Evolutionary conservation across 2,113 vertebrate genomes (phyloP).

Genomic region (Phylloscopus trochilus): DNA sequence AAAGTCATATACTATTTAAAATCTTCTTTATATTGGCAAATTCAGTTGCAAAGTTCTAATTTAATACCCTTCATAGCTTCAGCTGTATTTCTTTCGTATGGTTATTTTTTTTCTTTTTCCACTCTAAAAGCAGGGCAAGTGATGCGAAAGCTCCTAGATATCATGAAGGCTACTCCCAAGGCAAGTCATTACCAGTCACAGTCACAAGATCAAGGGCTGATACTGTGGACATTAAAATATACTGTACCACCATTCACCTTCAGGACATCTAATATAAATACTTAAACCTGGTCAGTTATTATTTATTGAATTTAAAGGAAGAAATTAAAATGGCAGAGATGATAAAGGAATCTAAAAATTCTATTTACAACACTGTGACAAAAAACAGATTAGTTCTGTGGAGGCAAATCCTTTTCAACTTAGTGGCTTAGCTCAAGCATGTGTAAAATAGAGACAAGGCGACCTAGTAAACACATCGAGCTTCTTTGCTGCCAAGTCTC

Average conservation of each 20-base stretch:
- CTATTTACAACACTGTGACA: neutral
- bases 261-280: neutral
- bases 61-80: neutral
- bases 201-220: neutral
- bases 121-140: neutral
- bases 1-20: neutral
- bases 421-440: neutral
- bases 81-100: neutral
- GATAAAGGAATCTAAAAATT: neutral
- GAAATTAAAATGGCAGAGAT: neutral
- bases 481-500: neutral
- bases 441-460: neutral
- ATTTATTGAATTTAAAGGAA: neutral
- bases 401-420: neutral
- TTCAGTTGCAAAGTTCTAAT: neutral
- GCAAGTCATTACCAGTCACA: neutral
- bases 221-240: neutral
- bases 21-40: neutral
- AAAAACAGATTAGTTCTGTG: neutral
- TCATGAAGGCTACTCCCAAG: neutral
- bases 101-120: neutral
- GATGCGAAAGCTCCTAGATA: neutral
- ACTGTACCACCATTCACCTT: neutral
- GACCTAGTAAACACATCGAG: rapidly evolving
- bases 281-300: neutral